A percentile compares a stretch with the other conserved stretches of the same genome.
phyloP scores from a whole-genome alignment of 2,113 vertebrate species.

The Megaptera novaeangliae region DNA sequence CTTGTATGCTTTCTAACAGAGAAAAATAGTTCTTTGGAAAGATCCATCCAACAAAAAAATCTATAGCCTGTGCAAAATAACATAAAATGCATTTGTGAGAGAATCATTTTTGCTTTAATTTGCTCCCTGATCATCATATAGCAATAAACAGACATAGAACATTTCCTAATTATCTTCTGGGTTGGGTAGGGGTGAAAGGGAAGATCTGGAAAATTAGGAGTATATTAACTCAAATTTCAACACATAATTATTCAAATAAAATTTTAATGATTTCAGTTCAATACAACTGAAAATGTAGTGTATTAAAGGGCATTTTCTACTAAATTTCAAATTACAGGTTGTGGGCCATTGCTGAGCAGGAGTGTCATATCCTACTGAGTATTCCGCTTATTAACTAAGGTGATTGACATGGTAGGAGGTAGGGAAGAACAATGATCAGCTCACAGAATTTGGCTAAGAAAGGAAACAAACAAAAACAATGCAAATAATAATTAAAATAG shows the following conservation, averaged over 20 bases:
- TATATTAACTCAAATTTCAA: slow-evolving; percentile 63
- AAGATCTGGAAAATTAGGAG: slow-evolving; percentile 30
- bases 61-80: background rate
- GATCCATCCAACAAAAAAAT: background rate
- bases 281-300: slow-evolving; percentile 80
- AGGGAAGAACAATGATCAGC: slow-evolving; percentile 61
- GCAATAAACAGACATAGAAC: background rate
- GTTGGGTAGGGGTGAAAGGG: background rate
- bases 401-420: slow-evolving; percentile 42
- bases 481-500: slow-evolving; percentile 73
- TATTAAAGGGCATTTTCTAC: slow-evolving; percentile 75
- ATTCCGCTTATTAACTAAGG: slow-evolving; percentile 51
- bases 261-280: slow-evolving; percentile 78
- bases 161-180: background rate
- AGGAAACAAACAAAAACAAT: slow-evolving; percentile 57
- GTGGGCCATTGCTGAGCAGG: slow-evolving; percentile 77
- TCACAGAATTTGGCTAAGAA: slow-evolving; percentile 71
- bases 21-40: slow-evolving; percentile 20
- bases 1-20: background rate
- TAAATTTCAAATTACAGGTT: slow-evolving; percentile 70
- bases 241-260: slow-evolving; percentile 73
- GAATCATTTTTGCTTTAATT: background rate
- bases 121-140: background rate
- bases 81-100: background rate
- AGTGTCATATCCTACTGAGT: slow-evolving; percentile 72